Conservation (phyloP, 2,113 vertebrate genomes). For the Lophotis ruficrista region DNA sequence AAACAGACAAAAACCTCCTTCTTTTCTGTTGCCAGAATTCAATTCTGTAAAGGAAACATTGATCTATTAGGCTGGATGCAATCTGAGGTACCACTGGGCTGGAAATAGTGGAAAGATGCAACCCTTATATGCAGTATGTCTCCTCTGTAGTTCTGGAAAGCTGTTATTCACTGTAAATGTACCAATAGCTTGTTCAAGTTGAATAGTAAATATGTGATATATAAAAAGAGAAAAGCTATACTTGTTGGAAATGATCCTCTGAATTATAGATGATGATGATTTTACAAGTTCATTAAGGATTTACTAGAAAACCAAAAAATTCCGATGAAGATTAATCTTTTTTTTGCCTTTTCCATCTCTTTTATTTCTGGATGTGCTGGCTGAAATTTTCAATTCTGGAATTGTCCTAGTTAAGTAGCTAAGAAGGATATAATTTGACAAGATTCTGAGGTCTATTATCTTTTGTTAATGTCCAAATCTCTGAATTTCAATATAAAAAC, state of each 20-base stretch:
- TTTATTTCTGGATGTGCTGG: neutral
- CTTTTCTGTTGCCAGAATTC: neutral
- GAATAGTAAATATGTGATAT: neutral
- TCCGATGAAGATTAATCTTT: neutral
- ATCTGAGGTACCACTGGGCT: neutral
- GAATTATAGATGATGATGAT: neutral
- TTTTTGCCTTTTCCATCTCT: neutral
- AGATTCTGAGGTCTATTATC: neutral
- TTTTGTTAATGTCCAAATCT: neutral
- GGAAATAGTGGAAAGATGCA: neutral
- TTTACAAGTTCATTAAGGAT: neutral
- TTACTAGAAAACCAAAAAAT: neutral
- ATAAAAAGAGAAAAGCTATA: neutral
- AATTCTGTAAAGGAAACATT: neutral
- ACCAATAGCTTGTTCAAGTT: neutral
- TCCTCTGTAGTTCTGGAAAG: neutral
- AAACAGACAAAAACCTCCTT: neutral
- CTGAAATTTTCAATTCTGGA: neutral
- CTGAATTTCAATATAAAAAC: neutral
- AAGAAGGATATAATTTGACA: neutral
- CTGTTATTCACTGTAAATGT: neutral
- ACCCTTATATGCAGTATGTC: neutral
- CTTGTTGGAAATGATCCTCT: neutral
- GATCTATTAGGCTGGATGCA: neutral
- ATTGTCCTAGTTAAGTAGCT: neutral